Conservation (phyloP, 2,888 invertebrate genomes). For the Mesorhabditis sp. region DNA sequence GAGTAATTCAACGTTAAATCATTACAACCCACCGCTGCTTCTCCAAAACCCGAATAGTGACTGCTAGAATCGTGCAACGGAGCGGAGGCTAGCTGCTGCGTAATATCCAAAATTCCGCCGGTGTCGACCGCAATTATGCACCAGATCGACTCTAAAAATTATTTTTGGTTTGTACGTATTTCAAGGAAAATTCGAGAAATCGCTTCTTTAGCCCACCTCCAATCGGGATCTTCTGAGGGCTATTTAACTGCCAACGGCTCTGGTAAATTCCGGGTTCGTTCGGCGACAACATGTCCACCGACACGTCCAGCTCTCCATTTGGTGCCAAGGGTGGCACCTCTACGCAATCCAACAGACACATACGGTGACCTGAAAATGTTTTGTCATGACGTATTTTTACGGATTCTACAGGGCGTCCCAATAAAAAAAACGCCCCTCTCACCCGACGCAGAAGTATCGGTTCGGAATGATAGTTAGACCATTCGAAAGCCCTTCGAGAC, state of each 20-base stretch:
- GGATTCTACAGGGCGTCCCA: too few relatives aligned
- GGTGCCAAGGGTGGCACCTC: slow-evolving; percentile 72
- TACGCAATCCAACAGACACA: not conserved
- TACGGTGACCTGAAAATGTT: slow-evolving; percentile 1
- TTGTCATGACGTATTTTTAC: not conserved
- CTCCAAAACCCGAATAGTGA: slow-evolving; percentile 8
- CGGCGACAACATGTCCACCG: slow-evolving; percentile 78
- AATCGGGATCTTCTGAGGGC: slow-evolving; percentile 81
- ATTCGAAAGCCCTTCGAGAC: too few relatives aligned
- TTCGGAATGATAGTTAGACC: too few relatives aligned
- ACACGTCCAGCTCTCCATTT: slow-evolving; percentile 74
- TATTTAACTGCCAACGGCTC: slow-evolving; percentile 84
- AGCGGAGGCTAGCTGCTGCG: slow-evolving; percentile 69
- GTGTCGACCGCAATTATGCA: slow-evolving; percentile 77
- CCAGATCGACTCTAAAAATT: slow-evolving; percentile 72
- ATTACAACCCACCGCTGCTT: not conserved
- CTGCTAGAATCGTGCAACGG: slow-evolving; percentile 13
- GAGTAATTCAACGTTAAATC: not conserved
- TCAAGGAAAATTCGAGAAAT: not conserved
- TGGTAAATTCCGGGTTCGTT: slow-evolving; percentile 72
- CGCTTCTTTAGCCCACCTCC: slow-evolving; percentile 70
- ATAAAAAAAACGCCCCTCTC: too few relatives aligned
- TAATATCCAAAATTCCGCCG: slow-evolving; percentile 75
- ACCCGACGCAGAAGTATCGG: too few relatives aligned
- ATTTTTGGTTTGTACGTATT: not conserved